A percentile compares a stretch with the other conserved stretches of the same genome.
Conservation (phyloP, 2,888 invertebrate species). For the Sussaba pulchella region DNA sequence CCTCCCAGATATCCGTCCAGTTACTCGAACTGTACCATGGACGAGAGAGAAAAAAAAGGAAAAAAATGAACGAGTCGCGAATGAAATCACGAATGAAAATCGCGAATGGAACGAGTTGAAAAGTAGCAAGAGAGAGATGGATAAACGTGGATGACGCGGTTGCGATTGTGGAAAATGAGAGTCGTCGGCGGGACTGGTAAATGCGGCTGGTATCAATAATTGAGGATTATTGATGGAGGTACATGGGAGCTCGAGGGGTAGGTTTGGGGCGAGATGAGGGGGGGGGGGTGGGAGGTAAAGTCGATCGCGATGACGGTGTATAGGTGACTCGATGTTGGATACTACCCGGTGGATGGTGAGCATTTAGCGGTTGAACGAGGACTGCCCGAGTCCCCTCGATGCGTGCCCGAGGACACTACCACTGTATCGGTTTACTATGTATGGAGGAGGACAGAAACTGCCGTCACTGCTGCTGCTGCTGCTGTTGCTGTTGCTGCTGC, state of each 20-base stretch:
- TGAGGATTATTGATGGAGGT: slow-evolving; percentile 81
- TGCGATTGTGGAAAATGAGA: slow-evolving; percentile 58
- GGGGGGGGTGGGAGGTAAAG: slow-evolving; percentile 47
- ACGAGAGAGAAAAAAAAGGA: background rate
- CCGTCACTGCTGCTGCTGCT: no score
- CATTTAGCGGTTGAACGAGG: slow-evolving; percentile 82
- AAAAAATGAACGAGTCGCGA: slow-evolving; percentile 22
- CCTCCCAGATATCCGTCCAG: slow-evolving; percentile 38
- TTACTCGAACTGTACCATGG: background rate
- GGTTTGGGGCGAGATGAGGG: slow-evolving; percentile 31
- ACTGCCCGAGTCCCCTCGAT: slow-evolving; percentile 64
- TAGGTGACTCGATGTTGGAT: slow-evolving; percentile 58
- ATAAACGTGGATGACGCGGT: slow-evolving; percentile 51
- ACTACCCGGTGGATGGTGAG: slow-evolving; percentile 72
- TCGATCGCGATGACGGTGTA: slow-evolving; percentile 64
- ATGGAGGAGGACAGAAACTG: slow-evolving; percentile 75
- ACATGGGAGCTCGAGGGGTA: slow-evolving; percentile 48
- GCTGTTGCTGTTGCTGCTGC: slow-evolving; percentile 60
- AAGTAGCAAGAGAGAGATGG: slow-evolving; percentile 29
- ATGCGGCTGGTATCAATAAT: slow-evolving; percentile 82
- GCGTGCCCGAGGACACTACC: slow-evolving; percentile 75
- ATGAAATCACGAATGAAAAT: slow-evolving; percentile 52
- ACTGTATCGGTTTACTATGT: slow-evolving; percentile 71
- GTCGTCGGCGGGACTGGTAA: slow-evolving; percentile 65
- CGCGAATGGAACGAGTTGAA: slow-evolving; percentile 29